Evolutionary conservation across 2,888 invertebrate genomes (phyloP).

Genomic region (Bimastos eiseni): DNA sequence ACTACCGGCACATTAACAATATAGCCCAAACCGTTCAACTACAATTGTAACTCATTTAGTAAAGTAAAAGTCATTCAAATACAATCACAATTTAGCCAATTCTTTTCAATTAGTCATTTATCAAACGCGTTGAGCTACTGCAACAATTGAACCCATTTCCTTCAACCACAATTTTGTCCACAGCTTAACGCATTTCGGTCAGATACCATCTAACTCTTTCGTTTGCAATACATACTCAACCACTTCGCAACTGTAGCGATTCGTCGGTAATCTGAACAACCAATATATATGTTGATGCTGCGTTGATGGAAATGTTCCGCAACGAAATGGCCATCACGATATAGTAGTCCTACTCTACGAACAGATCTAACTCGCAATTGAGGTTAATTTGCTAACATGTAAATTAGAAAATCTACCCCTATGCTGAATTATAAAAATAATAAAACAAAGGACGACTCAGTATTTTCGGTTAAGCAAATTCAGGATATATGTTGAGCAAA

Average conservation of each 20-base stretch:
- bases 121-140: no score
- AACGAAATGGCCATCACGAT: neutral
- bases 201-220: neutral
- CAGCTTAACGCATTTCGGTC: no score
- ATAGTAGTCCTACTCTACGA: neutral
- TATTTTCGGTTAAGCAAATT: neutral
- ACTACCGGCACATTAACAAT: no score
- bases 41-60: no score
- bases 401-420: conserved; percentile 3
- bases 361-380: neutral
- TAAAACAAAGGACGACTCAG: neutral
- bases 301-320: neutral
- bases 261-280: neutral
- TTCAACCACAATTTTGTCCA: no score
- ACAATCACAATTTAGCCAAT: no score
- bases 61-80: no score
- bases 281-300: neutral
- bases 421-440: neutral
- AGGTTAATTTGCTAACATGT: neutral
- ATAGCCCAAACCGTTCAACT: no score
- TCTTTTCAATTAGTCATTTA: no score
- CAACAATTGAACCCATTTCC: no score
- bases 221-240: neutral
- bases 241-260: neutral
- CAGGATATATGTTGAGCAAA: neutral